Conservation (phyloP, 2,888 invertebrate genomes). For the Drymonia ruficornis region DNA sequence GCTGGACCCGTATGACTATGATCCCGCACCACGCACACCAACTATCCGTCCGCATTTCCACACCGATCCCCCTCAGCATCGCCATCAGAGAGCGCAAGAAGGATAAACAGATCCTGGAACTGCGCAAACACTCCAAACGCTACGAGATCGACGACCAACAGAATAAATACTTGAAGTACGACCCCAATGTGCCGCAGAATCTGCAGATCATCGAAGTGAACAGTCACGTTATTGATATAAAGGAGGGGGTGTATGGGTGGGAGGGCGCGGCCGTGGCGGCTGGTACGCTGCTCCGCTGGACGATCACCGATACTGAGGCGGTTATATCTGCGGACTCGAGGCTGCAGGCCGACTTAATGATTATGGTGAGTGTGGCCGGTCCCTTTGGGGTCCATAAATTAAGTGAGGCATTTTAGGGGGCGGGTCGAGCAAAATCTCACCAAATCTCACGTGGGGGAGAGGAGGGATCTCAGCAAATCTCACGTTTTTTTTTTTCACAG, state of each 20-base stretch:
- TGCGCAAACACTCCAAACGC: constrained; percentile 63
- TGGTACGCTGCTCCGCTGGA: constrained; percentile 68
- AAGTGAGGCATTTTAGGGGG: too few species aligned
- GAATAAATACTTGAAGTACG: constrained; percentile 73
- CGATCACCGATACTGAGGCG: constrained; percentile 66
- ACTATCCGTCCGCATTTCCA: constrained; percentile 66
- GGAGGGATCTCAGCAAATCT: too few species aligned
- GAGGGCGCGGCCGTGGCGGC: constrained; percentile 71
- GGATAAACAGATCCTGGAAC: constrained; percentile 67
- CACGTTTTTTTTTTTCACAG: too few species aligned
- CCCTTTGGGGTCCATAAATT: too few species aligned
- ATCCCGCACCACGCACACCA: constrained; percentile 73
- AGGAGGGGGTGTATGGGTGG: constrained; percentile 58
- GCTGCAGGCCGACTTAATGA: constrained; percentile 71
- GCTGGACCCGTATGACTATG: constrained; percentile 71
- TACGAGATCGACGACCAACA: constrained; percentile 60
- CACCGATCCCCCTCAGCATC: constrained; percentile 64
- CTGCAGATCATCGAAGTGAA: constrained; percentile 75
- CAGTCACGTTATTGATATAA: constrained; percentile 72
- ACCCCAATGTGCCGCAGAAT: constrained; percentile 73
- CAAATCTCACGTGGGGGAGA: too few species aligned
- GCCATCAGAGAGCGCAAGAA: constrained; percentile 68
- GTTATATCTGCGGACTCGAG: constrained; percentile 63
- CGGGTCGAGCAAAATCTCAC: too few species aligned
- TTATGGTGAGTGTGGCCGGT: constrained; percentile 75